Base-by-base conservation (phyloP, 1,140 invertebrate species). In the Nasonia giraulti region DNA sequence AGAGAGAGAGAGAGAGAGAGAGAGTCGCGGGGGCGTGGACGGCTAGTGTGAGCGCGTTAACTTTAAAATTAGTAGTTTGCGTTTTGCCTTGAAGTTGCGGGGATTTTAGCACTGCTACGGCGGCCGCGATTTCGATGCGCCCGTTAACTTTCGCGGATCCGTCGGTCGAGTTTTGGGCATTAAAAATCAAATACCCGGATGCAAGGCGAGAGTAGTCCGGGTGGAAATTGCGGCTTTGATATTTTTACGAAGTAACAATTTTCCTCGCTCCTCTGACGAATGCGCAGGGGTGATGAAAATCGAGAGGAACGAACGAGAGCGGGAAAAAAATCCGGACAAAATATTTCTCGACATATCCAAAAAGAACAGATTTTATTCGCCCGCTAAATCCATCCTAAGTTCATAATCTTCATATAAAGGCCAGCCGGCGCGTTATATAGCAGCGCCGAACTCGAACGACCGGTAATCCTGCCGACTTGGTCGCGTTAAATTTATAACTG, bases 71-170 rank as follows among this genome's bases (percentile, higher is more conserved):
- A 74, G 73, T 74, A 40, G 37, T 40, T 74, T 74, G 73, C 33
- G 17, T 74, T 74, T 74, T 74, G 12, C 12, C 11, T 37, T 20
- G 6, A 1, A 33, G 31, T 74, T 74, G 14, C 37, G 17, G 37
- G 20, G 6, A n/a, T 62, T 62, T 62, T 62, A 62, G 20, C 55
- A n/a, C 55, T 62, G 37, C 73, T 17, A 11, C 7, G 8, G 14
- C 10, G 27, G 27, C 62, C 10, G 27, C 27, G 69, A 37, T 40
- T 74, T 37, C 73, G 73, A 74, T 40, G 74, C 73, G 84, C 84
- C 82, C 73, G 84, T 82, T 84, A 85, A 83, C 77, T 84, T 87
- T 86, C 78, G 78, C 17, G 66, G 84, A 76, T n/a, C 20, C 20
- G 40, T 44, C 40, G 14, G 47, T 50, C 14, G 47, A 12, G 47